Conservation (phyloP, 2,797 vertebrate species). For the Mus minutoides region DNA sequence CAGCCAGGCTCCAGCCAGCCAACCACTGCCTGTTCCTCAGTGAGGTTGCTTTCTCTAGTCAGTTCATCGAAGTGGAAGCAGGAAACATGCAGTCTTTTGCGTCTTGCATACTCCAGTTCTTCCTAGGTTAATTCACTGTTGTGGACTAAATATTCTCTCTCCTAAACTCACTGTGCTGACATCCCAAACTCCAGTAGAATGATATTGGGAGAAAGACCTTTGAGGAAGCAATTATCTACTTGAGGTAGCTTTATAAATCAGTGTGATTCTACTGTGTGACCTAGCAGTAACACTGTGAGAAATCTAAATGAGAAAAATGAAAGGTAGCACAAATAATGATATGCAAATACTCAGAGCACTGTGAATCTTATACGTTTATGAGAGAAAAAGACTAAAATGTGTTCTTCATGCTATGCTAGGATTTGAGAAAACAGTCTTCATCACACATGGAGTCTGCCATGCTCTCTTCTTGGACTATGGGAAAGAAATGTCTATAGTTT, state of each 20-base stretch:
- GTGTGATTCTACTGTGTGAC: neutral
- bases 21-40: neutral
- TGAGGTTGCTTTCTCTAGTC: neutral
- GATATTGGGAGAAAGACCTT: neutral
- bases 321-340: neutral
- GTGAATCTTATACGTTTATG: neutral
- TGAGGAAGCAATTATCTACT: neutral
- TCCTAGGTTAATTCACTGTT: neutral
- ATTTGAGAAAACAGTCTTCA: neutral
- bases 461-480: neutral
- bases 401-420: neutral
- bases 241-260: neutral
- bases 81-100: no score
- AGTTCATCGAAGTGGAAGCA: neutral
- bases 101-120: neutral
- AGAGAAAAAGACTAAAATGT: neutral
- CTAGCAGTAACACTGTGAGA: neutral
- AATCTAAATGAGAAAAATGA: neutral
- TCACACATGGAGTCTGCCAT: neutral
- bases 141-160: neutral
- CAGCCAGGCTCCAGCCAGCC: neutral
- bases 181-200: neutral
- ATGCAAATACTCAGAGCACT: neutral
- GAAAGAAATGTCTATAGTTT: neutral
- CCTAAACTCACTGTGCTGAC: neutral